Conservation (phyloP, 1,140 invertebrate species). For the Pectinophora gossypiella region DNA sequence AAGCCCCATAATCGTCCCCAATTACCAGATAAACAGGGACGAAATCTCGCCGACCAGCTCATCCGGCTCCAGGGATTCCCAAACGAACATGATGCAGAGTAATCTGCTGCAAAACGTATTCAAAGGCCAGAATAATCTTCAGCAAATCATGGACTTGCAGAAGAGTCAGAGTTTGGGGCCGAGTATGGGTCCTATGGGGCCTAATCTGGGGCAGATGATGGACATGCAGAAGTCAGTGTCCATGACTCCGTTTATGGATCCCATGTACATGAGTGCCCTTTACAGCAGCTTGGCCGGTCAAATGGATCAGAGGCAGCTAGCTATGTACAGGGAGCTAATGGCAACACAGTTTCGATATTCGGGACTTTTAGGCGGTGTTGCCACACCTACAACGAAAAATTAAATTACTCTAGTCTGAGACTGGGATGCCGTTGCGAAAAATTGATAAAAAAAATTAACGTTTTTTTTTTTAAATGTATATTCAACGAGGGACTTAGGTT, state of each 20-base stretch:
- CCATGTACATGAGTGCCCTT: constrained; percentile 59
- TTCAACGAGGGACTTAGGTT: no score
- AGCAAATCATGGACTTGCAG: constrained; percentile 41
- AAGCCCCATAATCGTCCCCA: constrained; percentile 42
- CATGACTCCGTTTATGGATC: constrained; percentile 45
- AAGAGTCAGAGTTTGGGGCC: not conserved
- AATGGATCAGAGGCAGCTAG: constrained; percentile 50
- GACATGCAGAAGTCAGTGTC: constrained; percentile 16
- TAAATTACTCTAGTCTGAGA: constrained; percentile 16
- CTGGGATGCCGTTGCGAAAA: not conserved
- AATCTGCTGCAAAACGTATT: constrained; percentile 26
- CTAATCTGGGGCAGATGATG: not conserved
- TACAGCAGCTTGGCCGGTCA: constrained; percentile 47
- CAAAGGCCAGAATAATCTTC: constrained; percentile 29
- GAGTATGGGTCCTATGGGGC: not conserved
- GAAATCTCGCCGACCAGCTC: constrained; percentile 39
- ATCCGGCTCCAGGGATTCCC: constrained; percentile 26
- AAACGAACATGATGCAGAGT: constrained; percentile 16
- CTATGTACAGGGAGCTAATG: constrained; percentile 46
- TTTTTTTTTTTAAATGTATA: not conserved
- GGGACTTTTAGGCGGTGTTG: constrained; percentile 27
- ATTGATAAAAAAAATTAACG: not conserved
- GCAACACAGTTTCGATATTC: constrained; percentile 45
- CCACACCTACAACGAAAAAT: constrained; percentile 61
- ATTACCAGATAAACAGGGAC: constrained; percentile 40